Conservation (phyloP, 2,797 vertebrate species). For the Smutsia temminckii region DNA sequence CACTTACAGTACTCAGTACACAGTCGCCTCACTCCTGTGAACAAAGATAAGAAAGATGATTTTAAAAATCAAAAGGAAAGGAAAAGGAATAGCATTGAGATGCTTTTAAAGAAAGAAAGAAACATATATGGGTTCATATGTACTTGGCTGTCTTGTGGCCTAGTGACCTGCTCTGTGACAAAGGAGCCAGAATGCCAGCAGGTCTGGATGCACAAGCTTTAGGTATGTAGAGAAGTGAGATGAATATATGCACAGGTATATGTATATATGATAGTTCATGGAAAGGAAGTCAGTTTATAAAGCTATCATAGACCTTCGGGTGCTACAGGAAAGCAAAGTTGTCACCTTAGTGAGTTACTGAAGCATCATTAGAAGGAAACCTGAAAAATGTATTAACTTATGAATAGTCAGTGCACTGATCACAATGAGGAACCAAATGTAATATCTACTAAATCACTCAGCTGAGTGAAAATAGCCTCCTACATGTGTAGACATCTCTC, state of each 20-base stretch:
- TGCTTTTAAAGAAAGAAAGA: neutral
- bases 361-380: neutral
- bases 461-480: conserved; percentile 15
- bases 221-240: neutral
- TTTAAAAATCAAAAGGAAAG: conserved; percentile 17
- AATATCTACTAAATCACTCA: neutral
- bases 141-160: neutral
- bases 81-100: neutral
- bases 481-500: neutral
- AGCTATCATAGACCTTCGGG: neutral
- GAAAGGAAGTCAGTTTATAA: neutral
- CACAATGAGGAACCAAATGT: neutral
- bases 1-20: neutral
- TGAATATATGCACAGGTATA: neutral
- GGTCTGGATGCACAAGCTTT: accelerated
- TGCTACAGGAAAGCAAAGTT: neutral
- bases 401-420: neutral
- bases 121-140: neutral
- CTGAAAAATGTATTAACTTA: neutral
- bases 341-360: neutral
- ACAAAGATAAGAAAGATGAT: neutral
- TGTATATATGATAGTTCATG: neutral
- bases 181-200: neutral
- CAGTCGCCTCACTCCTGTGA: neutral
- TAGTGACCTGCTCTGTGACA: neutral